Base-by-base conservation (phyloP, 2,797 vertebrate genomes). In the Scolopax rusticola region DNA sequence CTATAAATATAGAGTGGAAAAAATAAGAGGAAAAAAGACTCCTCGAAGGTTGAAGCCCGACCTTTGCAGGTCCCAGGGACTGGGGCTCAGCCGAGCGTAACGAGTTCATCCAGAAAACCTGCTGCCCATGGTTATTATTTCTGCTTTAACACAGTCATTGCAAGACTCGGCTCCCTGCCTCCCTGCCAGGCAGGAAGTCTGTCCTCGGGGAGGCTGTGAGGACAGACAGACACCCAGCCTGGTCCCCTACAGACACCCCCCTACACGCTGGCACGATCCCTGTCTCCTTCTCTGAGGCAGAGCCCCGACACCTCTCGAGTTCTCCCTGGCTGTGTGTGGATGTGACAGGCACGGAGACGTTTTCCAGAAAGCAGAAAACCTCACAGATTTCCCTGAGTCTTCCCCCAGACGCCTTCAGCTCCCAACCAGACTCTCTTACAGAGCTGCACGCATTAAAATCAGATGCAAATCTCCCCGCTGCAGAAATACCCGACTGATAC, bases 391-490 rank as follows among this genome's bases (percentile, higher is more conserved):
- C 48, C 51, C 89, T 41, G 11, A 95, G 89, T 64, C 73, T 93
- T 86, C 40, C 87, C 84, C 59, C 60, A 47, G 79, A 71, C 11
- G 56, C 36, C n/a, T 94, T 67, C 96, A 95, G 86, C 76, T 89
- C 84, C 86, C 85, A 73, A 40, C 16, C 86, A 93, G 95, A 43
- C 71, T 90, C 60, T 32, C 57, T 63, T 63, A 24, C 67, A 64
- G 67, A 96, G 87, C 89, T 16, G 32, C 13, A 3, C 25, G 69
- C 83, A 93, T 94, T 88, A 73, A 90, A 97, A 97, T 93, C 91
- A 97, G 93, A 87, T 95, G 93, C 91, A 95, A 93, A 91, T 92
- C 63, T 87, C 89, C 12, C 70, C 2, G 2, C 80, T 23, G 30
- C 87, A 84, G 90, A 84, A 89, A 78, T 15, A 93, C 8, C 68